These are phyloP conservation scores for Contarinia nasturtii DNA, from an alignment of 1,140 invertebrate genomes.

Conservation along the genomic window DNA sequence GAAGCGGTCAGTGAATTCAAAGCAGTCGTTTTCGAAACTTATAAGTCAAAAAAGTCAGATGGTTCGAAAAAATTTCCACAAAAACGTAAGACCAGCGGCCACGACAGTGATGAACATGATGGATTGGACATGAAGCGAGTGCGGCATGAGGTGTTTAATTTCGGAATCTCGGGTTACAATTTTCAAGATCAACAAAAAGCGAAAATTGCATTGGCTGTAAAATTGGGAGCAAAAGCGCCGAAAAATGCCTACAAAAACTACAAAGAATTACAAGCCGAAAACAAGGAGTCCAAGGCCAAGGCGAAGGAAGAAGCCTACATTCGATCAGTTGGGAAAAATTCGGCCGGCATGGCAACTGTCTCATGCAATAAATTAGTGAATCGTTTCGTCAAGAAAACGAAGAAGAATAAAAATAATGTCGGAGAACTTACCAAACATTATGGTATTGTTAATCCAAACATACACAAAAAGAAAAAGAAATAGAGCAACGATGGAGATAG, in stretches of 20 bases:
- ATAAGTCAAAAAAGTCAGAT: constrained; percentile 16
- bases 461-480: constrained; percentile 15
- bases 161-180: constrained; percentile 38
- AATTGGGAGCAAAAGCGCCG: constrained; percentile 38
- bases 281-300: constrained; percentile 18
- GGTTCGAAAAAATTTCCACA: constrained; percentile 2
- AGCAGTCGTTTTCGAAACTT: constrained; percentile 16
- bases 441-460: constrained; percentile 17
- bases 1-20: constrained; percentile 14
- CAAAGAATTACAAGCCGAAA: constrained; percentile 27
- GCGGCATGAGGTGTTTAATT: constrained; percentile 40
- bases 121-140: constrained; percentile 34
- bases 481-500: too few relatives aligned
- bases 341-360: constrained; percentile 24
- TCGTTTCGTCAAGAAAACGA: constrained; percentile 5
- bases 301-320: constrained; percentile 24
- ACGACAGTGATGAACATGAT: background rate
- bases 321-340: constrained; percentile 27
- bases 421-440: constrained; percentile 18
- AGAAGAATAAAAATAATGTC: constrained; percentile 19
- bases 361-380: constrained; percentile 18
- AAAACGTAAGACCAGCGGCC: constrained; percentile 2
- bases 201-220: constrained; percentile 35
- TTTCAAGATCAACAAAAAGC: constrained; percentile 32
- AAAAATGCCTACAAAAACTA: constrained; percentile 36